A percentile compares a stretch with the other conserved stretches of the same genome.
These are phyloP conservation scores for Cyclina sinensis DNA, from an alignment of 1,140 invertebrate genomes.

Conservation along the genomic window DNA sequence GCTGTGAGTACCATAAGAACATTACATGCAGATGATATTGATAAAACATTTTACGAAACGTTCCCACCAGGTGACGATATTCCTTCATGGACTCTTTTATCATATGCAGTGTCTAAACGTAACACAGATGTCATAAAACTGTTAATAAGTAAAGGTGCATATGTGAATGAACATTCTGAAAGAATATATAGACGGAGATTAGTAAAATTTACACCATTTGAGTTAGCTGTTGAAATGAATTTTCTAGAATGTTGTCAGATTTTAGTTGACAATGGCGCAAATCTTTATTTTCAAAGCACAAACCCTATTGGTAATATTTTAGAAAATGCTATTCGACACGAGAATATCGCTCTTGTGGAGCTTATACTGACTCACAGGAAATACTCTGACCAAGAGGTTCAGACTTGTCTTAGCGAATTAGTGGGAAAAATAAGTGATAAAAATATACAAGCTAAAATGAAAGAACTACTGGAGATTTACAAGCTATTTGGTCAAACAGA, in stretches of 20 bases:
- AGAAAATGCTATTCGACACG: background rate
- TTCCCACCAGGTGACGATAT: background rate
- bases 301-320: constrained; percentile 12
- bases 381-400: background rate
- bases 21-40: background rate
- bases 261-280: background rate
- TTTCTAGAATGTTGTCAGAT: background rate
- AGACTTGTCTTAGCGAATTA: background rate
- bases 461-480: background rate
- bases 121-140: background rate
- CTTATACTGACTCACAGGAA: background rate
- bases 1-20: background rate
- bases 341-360: background rate
- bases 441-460: background rate
- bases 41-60: background rate
- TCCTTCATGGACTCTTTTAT: constrained; percentile 1
- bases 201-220: constrained; percentile 18
- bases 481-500: background rate
- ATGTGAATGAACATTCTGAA: constrained; percentile 4
- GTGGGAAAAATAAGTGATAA: background rate
- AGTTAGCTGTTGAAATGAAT: constrained; percentile 5
- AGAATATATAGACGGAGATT: background rate
- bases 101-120: background rate
- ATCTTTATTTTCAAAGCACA: background rate
- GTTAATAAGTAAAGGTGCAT: background rate